Conservation (phyloP, 2,113 vertebrate genomes). For the Symphodus melops region DNA sequence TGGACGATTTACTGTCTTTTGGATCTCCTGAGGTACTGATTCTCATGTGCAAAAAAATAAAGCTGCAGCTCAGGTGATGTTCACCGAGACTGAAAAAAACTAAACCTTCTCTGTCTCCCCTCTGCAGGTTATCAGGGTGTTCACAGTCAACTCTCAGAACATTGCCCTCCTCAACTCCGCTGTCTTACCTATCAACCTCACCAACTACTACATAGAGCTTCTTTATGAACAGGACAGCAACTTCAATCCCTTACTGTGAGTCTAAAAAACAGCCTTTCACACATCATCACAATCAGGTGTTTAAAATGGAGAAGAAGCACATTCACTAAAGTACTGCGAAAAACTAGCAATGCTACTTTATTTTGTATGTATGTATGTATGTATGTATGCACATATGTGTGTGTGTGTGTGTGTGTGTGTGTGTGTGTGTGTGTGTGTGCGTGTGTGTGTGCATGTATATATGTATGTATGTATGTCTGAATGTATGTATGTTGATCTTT, state of each 20-base stretch:
- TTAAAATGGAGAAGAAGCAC: not conserved
- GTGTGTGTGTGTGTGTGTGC: too few species aligned
- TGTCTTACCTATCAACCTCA: constrained; percentile 57
- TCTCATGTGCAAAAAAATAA: fast-evolving
- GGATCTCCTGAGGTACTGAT: constrained; percentile 67
- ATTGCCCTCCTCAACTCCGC: constrained; percentile 68
- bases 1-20: constrained; percentile 66
- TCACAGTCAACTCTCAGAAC: constrained; percentile 73
- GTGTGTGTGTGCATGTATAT: too few species aligned
- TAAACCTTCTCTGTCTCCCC: not conserved
- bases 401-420: too few species aligned
- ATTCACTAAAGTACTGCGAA: not conserved
- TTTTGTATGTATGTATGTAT: too few species aligned
- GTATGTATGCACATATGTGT: too few species aligned
- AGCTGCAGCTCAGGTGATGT: not conserved
- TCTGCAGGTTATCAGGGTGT: constrained; percentile 71
- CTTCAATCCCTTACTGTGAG: constrained; percentile 80
- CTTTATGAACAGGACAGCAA: constrained; percentile 71
- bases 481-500: too few species aligned
- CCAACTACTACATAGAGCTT: constrained; percentile 63
- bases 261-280: not conserved
- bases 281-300: too few species aligned
- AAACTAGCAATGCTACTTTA: too few species aligned
- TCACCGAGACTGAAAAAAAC: not conserved
- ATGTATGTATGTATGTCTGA: too few species aligned